Base-by-base conservation (phyloP, 2,113 vertebrate genomes). In the Brachyhypopomus occidentalis region DNA sequence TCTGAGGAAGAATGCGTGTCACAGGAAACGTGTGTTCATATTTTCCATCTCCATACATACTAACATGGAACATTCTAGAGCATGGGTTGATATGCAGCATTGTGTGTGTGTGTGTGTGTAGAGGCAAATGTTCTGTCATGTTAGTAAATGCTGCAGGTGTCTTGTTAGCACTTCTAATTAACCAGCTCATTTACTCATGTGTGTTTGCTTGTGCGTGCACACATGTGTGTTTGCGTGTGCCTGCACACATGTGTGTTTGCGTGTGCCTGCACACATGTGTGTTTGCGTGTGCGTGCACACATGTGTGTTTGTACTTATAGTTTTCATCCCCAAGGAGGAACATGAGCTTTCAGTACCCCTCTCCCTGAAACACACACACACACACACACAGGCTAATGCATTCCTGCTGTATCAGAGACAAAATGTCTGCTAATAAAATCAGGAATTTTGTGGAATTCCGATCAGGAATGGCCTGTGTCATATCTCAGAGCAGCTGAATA, bases 91-190 rank as follows among this genome's bases (percentile, higher is more conserved):
- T 3, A 30, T 30, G 30, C 30, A 30, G 30, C 30, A 41, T 6
- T 41, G 41, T 41, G 41, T 41, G 41, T 41, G 41, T 41, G 41
- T 8, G 41, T 41, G 41, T 41, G 41, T 41, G 41, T 36, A 41
- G 16, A 27, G 20, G 59, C 48, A 74, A 69, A 74, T 25, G 71
- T 58, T 70, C 73, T 56, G 48, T 67, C 23, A 66, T 77, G 71
- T 81, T 62, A 59, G 30, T 79, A 72, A 72, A 77, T 72, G 75
- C 34, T 72, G 59, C 69, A 19, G 52, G 64, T 77, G 11, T 45
- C 83, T 76, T n/a, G 74, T 84, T 84, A 77, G 74, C 74, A 60
- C 71, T 48, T 81, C 73, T 81, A 73, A 77, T 84, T 84, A 80
- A 73, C 78, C 55, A 62, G 81, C 78, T 56, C 76, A 79, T 52